Evolutionary conservation across 2,888 invertebrate genomes (phyloP).

Genomic region (Margaritifera margaritifera): DNA sequence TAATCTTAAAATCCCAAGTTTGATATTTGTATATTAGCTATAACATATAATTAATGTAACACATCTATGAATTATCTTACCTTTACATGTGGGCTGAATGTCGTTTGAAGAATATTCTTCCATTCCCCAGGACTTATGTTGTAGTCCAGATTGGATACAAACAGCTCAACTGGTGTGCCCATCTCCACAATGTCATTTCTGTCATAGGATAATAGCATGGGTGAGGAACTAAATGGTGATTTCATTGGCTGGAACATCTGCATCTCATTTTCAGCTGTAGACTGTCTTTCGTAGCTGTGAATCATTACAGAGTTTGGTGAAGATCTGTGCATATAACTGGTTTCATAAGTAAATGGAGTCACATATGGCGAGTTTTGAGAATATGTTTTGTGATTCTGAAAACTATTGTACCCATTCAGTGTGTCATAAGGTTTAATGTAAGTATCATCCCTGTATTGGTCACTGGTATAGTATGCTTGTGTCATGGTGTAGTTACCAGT

Average conservation of each 20-base stretch:
- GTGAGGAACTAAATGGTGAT: constrained; percentile 15
- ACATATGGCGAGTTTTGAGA: background rate
- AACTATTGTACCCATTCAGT: no score
- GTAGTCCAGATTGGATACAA: constrained; percentile 82
- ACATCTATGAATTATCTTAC: constrained; percentile 70
- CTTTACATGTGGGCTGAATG: constrained; percentile 80
- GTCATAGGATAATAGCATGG: constrained; percentile 26
- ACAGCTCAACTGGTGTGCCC: constrained; percentile 60
- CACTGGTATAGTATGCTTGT: background rate
- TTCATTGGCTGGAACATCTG: background rate
- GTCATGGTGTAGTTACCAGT: background rate
- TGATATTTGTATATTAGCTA: no score
- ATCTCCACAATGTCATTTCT: constrained; percentile 31
- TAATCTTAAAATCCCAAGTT: no score
- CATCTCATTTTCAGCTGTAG: background rate
- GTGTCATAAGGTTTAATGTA: no score
- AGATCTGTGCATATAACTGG: no score
- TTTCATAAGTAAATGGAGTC: no score
- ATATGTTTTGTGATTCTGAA: no score
- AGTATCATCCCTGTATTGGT: background rate
- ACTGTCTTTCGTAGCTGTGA: background rate
- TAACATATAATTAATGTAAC: no score
- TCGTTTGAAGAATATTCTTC: constrained; percentile 78
- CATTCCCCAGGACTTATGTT: constrained; percentile 81
- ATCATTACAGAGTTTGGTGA: no score